Evolutionary conservation across 1,140 invertebrate species (phyloP).

Genomic region (Brachionus asplanchnoidis): DNA sequence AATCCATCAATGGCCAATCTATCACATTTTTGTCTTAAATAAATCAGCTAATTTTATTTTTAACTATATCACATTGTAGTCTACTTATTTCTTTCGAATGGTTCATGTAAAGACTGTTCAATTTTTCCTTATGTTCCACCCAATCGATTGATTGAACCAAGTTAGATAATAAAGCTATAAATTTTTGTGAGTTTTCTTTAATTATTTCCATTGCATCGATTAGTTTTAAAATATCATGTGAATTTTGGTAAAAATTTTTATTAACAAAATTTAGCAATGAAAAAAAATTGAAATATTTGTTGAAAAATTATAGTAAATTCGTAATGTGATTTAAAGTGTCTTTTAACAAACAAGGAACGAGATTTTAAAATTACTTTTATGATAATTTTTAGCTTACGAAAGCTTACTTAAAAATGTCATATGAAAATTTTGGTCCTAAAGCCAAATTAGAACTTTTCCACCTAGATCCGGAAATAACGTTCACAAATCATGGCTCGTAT

Average conservation of each 20-base stretch:
- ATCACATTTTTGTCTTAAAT: not conserved
- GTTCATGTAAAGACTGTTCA: not conserved
- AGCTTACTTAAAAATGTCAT: not conserved
- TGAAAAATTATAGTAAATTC: not conserved
- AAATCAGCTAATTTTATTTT: not conserved
- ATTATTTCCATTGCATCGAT: not conserved
- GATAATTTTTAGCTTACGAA: not conserved
- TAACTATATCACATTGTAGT: not conserved
- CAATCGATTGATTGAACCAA: not conserved
- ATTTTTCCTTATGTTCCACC: not conserved
- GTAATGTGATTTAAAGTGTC: not conserved
- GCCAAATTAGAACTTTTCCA: not conserved
- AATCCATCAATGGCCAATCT: slow-evolving; percentile 11
- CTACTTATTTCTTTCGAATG: slow-evolving; percentile 1
- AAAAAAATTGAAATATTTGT: not conserved
- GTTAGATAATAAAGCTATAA: not conserved
- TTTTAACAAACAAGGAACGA: not conserved
- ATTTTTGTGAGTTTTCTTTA: not conserved
- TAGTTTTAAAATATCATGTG: not conserved
- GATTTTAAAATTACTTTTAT: not conserved
- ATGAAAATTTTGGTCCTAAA: not conserved
- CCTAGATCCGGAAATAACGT: not conserved
- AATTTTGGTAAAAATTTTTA: not conserved
- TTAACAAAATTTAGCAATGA: not conserved
- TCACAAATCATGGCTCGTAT: slow-evolving; percentile 26